Evolutionary conservation across 2,797 vertebrate species (phyloP), one percentile per base, ranked within the genome.

Genomic region (Leuciscus waleckii): DNA sequence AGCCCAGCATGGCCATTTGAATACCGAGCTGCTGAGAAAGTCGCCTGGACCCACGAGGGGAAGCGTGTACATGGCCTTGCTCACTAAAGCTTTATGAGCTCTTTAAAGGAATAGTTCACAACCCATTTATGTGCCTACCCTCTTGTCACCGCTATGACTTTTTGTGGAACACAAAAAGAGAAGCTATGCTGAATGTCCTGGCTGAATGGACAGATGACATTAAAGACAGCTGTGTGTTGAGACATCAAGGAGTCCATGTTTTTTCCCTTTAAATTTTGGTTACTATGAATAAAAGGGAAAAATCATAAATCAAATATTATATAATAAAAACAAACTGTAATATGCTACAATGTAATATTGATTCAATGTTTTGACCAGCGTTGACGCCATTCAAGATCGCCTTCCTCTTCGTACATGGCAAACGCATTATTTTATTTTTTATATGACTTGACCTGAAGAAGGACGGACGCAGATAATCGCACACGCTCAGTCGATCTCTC

Each of bases 1-100:
- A 73, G 54, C 43, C 32, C 77, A 79, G 75, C 83, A 43, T 84
- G 67, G 68, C 68, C 21, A 11, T 79, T 73, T 71, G 76, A 78
- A 70, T 41, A n/a, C 75, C 69, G 49, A 78, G 83, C 49, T 54
- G 68, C 35, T 82, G 56, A 75, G 82, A 78, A 84, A 84, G 74
- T 84, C 46, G 2, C 23, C 35, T 23, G 51, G 51, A 68, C 73
- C 39, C 32, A 29, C 17, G 56, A 69, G 26, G 49, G 63, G 37
- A 46, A 68, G 29, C 3, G 4, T 26, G 58, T 23, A 56, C 46
- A 35, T 75, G 41, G 81, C 35, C n/a, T 54, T 11, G 46, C 79
- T 81, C 26, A 54, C 41, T 51, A 69, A 80, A 69, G 65, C 37
- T 41, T 70, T 43, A 16, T 65, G 4, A 67, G 16, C 35, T 69